Evolutionary conservation across 2,113 vertebrate genomes (phyloP).

Genomic region (Psittacula cyanocephala): DNA sequence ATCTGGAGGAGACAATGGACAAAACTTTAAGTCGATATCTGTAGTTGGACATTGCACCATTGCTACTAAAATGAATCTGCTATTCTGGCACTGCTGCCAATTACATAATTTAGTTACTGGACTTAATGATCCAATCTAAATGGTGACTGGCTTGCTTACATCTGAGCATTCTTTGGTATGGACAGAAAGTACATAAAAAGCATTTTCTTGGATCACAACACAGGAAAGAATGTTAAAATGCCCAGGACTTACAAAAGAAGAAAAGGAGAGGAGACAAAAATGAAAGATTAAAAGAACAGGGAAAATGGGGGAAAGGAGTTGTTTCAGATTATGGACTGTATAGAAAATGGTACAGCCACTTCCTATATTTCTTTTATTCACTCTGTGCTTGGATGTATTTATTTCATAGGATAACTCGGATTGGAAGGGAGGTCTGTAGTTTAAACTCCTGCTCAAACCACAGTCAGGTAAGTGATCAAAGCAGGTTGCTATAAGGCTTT

Average conservation of each 20-base stretch:
- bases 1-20: background rate
- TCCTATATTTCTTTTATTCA: background rate
- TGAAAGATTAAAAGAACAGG: background rate
- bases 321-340: background rate
- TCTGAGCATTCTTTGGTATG: background rate
- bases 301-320: fast-evolving
- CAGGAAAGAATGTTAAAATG: background rate
- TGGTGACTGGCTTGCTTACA: background rate
- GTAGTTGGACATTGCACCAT: background rate
- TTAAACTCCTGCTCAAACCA: background rate
- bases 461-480: background rate
- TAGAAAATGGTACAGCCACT: background rate
- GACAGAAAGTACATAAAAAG: background rate
- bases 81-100: background rate
- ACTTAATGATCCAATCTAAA: background rate
- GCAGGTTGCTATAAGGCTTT: background rate
- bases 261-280: background rate
- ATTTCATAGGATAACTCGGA: background rate
- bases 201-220: background rate
- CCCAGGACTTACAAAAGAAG: background rate
- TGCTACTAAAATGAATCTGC: background rate
- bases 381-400: background rate
- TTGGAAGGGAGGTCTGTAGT: fast-evolving
- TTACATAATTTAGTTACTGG: background rate
- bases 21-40: background rate